Base-by-base conservation (phyloP, 2,888 invertebrate genomes). In the Poecilus cupreus region DNA sequence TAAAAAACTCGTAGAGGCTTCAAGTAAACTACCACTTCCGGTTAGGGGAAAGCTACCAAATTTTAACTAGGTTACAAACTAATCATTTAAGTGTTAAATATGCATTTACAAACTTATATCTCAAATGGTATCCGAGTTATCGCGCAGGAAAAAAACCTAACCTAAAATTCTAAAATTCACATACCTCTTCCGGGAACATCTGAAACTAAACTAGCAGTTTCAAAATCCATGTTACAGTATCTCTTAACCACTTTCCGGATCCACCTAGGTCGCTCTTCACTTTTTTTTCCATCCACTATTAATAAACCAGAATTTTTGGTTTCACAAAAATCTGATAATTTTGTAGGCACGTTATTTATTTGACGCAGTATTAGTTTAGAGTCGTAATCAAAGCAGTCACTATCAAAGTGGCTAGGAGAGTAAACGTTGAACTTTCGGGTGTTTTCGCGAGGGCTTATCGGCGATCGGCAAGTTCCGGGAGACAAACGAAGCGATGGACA, bases 201-300 rank as follows among this genome's bases (percentile, higher is more conserved):
- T n/a, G 89, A 89, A 20, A 89, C 85, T 77, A 89, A 84, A 0
- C 89, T 89, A 79, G 89, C 87, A 83, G 88, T 89, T 83, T 89
- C 89, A 83, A 89, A 89, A 84, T 89, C 89, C 10, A 87, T 87
- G 83, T 89, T 89, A 24, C 89, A 88, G 84, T 88, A 89, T 82
- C 89, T 85, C 68, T 89, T 86, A 32, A 89, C 89, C 8, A 89
- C 86, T 83, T 89, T 89, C 85, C 88, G 89, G 80, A 89, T 89
- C 89, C 89, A 89, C 81, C 88, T 89, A n/a, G 87, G 87, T 1
- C 85, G 85, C 60, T 89, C 89, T 54, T 86, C 85, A 74, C 86
- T 86, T 32, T 82, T 82, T 64, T 85, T 84, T 3, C 87, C 86
- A 85, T 89, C 89, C 26, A 89, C 87, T 82, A 89, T 89, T 68